Evolutionary conservation across 2,888 invertebrate species (phyloP).

Genomic region (Protodeltote pygarga): DNA sequence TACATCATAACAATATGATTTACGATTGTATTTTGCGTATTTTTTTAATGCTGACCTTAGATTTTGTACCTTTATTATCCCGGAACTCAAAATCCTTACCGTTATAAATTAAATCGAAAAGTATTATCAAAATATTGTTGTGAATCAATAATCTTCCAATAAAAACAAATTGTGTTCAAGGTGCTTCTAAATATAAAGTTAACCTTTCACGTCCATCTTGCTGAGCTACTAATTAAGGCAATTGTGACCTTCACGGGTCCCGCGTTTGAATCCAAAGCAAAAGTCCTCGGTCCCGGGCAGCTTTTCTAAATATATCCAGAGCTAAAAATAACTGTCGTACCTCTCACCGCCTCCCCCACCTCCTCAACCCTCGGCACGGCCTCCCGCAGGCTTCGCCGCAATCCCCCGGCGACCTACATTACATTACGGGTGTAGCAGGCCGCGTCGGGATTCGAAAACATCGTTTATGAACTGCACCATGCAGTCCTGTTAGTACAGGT

Average conservation of each 20-base stretch:
- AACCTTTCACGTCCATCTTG: constrained; percentile 35
- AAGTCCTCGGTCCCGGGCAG: constrained; percentile 62
- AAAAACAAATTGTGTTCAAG: constrained; percentile 14
- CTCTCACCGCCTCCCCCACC: constrained; percentile 30
- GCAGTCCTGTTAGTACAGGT: constrained; percentile 25
- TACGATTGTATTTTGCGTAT: no score
- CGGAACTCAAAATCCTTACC: no score
- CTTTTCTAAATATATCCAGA: constrained; percentile 73
- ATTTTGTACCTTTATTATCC: no score
- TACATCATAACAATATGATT: no score
- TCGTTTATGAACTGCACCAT: constrained; percentile 33
- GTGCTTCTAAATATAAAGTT: constrained; percentile 25
- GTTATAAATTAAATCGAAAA: no score
- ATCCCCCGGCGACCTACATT: constrained; percentile 59
- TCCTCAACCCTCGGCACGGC: constrained; percentile 15
- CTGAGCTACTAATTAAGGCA: constrained; percentile 26
- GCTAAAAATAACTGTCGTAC: constrained; percentile 67
- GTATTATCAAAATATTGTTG: no score
- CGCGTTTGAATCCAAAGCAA: no score
- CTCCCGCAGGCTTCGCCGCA: constrained; percentile 38
- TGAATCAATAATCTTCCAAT: neutral
- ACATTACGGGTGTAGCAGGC: constrained; percentile 34
- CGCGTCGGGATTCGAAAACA: constrained; percentile 27
- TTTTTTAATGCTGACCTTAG: no score
- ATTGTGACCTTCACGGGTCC: constrained; percentile 52